Conservation (phyloP, 1,140 invertebrate species). For the Anoplophora glabripennis region DNA sequence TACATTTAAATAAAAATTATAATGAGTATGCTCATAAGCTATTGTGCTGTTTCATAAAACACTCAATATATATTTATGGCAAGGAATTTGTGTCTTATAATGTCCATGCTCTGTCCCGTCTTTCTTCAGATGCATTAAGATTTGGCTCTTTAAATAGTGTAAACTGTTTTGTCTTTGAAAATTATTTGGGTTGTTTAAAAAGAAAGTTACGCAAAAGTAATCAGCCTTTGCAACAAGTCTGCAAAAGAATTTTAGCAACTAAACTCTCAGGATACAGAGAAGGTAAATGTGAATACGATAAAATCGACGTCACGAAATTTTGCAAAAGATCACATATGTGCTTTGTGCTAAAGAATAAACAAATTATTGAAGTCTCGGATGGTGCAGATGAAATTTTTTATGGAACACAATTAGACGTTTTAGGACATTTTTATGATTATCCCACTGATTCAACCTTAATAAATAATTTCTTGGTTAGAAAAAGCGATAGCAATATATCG, state of each 20-base stretch:
- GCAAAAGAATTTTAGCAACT: slow-evolving; percentile 14
- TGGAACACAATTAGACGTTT: slow-evolving; percentile 3
- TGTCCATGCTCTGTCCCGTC: slow-evolving; percentile 15
- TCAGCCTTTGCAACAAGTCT: slow-evolving; percentile 17
- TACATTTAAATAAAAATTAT: not conserved
- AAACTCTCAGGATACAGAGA: slow-evolving; percentile 1
- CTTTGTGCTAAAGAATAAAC: not conserved
- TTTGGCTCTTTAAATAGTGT: slow-evolving; percentile 17
- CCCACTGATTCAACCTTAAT: not conserved
- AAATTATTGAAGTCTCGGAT: slow-evolving; percentile 1
- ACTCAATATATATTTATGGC: slow-evolving; percentile 16
- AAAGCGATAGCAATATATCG: no score
- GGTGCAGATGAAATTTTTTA: not conserved
- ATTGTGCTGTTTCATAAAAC: slow-evolving; percentile 11
- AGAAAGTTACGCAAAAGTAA: slow-evolving; percentile 1
- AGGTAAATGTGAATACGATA: not conserved
- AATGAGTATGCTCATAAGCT: slow-evolving; percentile 9
- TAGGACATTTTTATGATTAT: not conserved
- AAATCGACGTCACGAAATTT: not conserved
- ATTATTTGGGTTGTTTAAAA: slow-evolving; percentile 16
- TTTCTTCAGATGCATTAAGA: slow-evolving; percentile 9
- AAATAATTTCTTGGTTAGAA: no score
- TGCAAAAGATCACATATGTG: not conserved
- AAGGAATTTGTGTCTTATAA: slow-evolving; percentile 17
- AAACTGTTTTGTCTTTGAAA: slow-evolving; percentile 20